phyloP scores from a whole-genome alignment of 2,888 invertebrate genomes.

The Drosophila mimica region DNA sequence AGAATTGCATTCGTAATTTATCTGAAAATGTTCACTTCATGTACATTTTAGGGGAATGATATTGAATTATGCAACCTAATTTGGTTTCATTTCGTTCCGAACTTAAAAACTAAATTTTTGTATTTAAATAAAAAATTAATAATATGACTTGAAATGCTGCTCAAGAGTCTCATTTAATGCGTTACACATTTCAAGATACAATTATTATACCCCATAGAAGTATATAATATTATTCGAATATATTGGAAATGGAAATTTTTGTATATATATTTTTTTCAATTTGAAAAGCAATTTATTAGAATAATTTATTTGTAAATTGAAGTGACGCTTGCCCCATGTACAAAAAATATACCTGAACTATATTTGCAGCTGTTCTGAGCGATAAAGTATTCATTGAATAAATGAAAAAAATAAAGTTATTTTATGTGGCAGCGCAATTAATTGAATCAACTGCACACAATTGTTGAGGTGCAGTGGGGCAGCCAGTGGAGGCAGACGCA shows the following conservation, averaged over 20 bases:
- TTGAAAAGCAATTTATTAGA: constrained; percentile 4
- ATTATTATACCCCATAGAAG: not conserved
- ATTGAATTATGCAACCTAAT: too few relatives aligned
- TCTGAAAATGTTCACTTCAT: too few relatives aligned
- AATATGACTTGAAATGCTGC: not conserved
- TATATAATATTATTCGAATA: not conserved
- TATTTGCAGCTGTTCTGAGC: not conserved
- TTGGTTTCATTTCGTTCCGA: too few relatives aligned
- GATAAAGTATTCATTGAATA: not conserved
- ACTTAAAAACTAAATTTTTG: too few relatives aligned
- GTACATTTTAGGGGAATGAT: too few relatives aligned
- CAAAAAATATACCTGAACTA: not conserved
- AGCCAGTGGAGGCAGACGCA: not conserved
- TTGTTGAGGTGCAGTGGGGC: constrained; percentile 16
- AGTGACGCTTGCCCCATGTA: not conserved
- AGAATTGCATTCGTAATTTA: too few relatives aligned
- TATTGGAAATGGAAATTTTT: not conserved
- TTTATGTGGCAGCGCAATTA: constrained; percentile 21
- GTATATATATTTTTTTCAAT: not conserved
- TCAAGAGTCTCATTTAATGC: too few relatives aligned
- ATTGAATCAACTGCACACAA: constrained; percentile 49
- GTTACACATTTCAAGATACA: not conserved
- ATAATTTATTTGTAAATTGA: constrained; percentile 4
- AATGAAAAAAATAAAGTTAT: constrained; percentile 16
- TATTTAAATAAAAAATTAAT: not conserved